A percentile compares a stretch with the other conserved stretches of the same genome.
Evolutionary conservation across 2,113 vertebrate genomes (phyloP).

Genomic region (Pyxicephalus adspersus): DNA sequence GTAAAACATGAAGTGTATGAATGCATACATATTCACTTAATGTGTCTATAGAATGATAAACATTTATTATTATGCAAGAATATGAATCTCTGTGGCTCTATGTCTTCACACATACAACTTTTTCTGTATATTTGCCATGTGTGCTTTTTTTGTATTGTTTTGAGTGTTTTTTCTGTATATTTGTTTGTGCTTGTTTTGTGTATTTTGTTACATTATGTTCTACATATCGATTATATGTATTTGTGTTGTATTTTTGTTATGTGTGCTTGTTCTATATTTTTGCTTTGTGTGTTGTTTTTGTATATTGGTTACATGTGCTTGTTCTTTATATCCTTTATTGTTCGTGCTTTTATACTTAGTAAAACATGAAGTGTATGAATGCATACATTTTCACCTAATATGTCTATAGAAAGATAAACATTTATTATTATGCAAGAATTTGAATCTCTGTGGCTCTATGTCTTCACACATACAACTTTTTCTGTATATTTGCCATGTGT

Average conservation of each 20-base stretch:
- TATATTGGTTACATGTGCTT: too few relatives aligned
- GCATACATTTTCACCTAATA: conserved; percentile 4
- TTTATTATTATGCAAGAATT: not conserved
- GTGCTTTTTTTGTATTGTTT: too few relatives aligned
- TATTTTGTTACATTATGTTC: too few relatives aligned
- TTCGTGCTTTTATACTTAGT: conserved; percentile 30
- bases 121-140: too few relatives aligned
- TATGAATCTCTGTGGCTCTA: not conserved
- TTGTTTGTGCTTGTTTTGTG: too few relatives aligned
- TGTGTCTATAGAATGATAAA: conserved; percentile 19
- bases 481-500: too few relatives aligned
- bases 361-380: not conserved
- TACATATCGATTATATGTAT: too few relatives aligned
- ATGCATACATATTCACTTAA: not conserved
- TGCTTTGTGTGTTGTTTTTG: too few relatives aligned
- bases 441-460: not conserved
- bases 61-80: not conserved
- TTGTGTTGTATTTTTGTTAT: too few relatives aligned
- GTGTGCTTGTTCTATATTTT: too few relatives aligned
- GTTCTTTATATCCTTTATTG: too few relatives aligned
- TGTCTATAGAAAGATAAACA: not conserved
- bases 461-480: not conserved
- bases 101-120: not conserved
- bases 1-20: not conserved
- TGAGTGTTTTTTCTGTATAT: too few relatives aligned